Base-by-base conservation (phyloP, 1,140 invertebrate species). In the Anoplophora glabripennis region DNA sequence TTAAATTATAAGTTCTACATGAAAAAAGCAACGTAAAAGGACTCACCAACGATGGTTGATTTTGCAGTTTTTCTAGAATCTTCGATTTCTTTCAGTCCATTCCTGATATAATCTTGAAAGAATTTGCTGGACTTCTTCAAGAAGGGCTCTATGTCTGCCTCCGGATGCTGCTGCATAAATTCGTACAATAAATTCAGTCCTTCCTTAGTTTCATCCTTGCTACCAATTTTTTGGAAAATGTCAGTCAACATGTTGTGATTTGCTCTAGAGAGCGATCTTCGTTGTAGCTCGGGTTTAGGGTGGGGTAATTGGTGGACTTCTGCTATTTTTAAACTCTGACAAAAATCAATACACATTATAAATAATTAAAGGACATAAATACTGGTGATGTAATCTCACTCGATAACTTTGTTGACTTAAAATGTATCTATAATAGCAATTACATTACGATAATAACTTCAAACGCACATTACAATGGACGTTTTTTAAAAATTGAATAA, bases 181-280 rank as follows among this genome's bases (percentile, higher is more conserved):
- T 96, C 93, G 70, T 94, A 96, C 5, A 98, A 77, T 67, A 94
- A 87, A 55, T 83, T 81, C 34, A 98, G 77, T 34, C 93, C 95
- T 73, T 94, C 91, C 75, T 89, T 86, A 1, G 90, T 91, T 61
- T 91, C 89, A 64, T 94, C 89, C 73, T 92, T 93, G 11, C 86
- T 90, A 17, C 92, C 93, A 66, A 97, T 95, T 68, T 95, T 89
- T 73, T 91, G 92, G 67, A 97, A 93, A 69, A 97, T 97, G 66
- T 92, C 88, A 0, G 89, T 89, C 49, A 97, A 77, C 65, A 89
- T 85, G 56, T 94, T 92, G 70, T 94, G 91, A 4, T 88, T 86
- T 18, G 81, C 81, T 65, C 90, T 85, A 1, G 89, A 86, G 38
- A 92, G 67, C 37, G 81, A 76, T 63, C 80, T 80, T 57, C 77